Base-by-base conservation (phyloP, 92 coral and sea anemone species). In the Phenganax marumi region DNA sequence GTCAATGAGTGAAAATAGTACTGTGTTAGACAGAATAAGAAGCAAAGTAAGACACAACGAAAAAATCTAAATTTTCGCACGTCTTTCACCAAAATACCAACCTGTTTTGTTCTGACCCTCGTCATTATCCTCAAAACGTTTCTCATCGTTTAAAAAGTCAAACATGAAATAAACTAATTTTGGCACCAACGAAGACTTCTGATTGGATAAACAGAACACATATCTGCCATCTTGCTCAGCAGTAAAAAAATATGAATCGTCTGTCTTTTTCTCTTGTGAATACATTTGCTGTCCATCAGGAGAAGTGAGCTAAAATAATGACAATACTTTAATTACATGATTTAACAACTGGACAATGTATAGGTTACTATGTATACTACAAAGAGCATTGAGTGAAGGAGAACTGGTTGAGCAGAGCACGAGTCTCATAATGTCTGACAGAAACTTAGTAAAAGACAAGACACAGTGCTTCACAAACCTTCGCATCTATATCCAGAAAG, bases 81-180 rank as follows among this genome's bases (percentile, higher is more conserved):
- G 12, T 19, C 25, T 62, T 62, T 62, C 21, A n/a, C 8, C 33
- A 62, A 21, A 26, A 16, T 12, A 49, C 25, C 8, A 43, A 78
- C 83, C 83, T 61, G 83, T 78, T 21, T 62, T 78, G 25, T 78
- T 78, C 47, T 23, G 46, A 18, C 47, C 60, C 3, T 46, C 81
- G 0, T 78, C 83, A 78, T 78, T 63, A 0, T 61, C 73, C 48
- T 78, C 39, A 19, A 54, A 76, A 8, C 83, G 72, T 50, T 78
- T 78, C 18, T 78, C 83, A 62, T 78, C 83, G 60, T 78, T 78
- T 78, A 78, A 63, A 50, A 78, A 78, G 83, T 78, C 83, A 78
- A 78, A 78, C 83, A 78, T 78, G 58, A 78, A 78, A 50, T 78
- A 78, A 61, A 78, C 83, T 61, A 78, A 63, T 39, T 78, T 78